A percentile compares a stretch with the other conserved stretches of the same genome.
Evolutionary conservation across 1,140 invertebrate species (phyloP).

Genomic region (Phthorimaea operculella): DNA sequence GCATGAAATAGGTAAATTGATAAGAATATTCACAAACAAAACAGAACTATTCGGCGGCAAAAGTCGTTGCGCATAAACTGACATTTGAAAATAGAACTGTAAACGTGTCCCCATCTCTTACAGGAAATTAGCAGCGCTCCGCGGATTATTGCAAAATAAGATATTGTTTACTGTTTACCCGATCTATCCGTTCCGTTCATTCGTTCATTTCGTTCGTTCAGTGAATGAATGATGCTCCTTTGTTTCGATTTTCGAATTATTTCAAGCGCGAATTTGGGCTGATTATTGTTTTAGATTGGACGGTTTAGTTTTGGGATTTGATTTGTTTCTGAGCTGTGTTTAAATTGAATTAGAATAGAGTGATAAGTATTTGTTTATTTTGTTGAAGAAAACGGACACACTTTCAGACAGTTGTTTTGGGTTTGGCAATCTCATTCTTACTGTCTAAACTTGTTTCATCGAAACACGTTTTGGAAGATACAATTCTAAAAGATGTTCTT

Average conservation of each 20-base stretch:
- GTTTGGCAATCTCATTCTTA: too few relatives aligned
- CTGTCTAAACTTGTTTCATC: too few relatives aligned
- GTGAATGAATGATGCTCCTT: slow-evolving; percentile 35
- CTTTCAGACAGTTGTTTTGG: too few relatives aligned
- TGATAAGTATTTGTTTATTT: too few relatives aligned
- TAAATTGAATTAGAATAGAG: too few relatives aligned
- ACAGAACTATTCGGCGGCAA: slow-evolving; percentile 31
- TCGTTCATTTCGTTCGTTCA: slow-evolving; percentile 28
- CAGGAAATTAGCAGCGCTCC: slow-evolving; percentile 62
- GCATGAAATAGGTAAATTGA: too few relatives aligned
- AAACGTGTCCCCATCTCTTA: slow-evolving; percentile 35
- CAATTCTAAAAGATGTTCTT: too few relatives aligned
- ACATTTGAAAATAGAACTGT: neutral
- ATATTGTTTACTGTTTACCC: slow-evolving; percentile 63
- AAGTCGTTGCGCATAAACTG: slow-evolving; percentile 15
- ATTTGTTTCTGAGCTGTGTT: too few relatives aligned
- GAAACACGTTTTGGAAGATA: too few relatives aligned
- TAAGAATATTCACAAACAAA: neutral
- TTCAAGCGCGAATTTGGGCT: slow-evolving; percentile 11
- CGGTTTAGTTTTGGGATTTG: neutral
- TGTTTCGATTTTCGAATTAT: slow-evolving; percentile 30
- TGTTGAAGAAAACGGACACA: too few relatives aligned
- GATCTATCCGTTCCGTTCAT: slow-evolving; percentile 49
- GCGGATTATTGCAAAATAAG: slow-evolving; percentile 63
- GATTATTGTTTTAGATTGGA: slow-evolving; percentile 2